Evolutionary conservation across 2,888 invertebrate genomes (phyloP).

Genomic region (Chironomus tentans): DNA sequence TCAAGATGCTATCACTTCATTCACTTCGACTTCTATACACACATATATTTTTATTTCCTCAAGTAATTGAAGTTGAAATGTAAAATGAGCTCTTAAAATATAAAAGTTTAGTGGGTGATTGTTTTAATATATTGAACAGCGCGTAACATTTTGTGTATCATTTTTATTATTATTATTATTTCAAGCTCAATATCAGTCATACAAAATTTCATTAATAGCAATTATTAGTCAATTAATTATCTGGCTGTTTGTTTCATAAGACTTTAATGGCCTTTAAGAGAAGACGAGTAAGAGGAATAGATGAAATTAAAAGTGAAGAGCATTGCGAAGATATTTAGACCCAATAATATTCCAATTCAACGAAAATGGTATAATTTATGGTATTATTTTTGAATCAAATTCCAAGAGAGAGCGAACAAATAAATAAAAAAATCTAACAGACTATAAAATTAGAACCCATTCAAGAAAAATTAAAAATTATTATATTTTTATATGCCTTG

Average conservation of each 20-base stretch:
- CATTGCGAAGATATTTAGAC: neutral
- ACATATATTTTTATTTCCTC: neutral
- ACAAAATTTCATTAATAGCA: neutral
- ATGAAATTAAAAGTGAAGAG: neutral
- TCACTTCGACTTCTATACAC: neutral
- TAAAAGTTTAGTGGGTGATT: neutral
- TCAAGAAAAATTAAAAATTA: neutral
- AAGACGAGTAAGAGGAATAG: neutral
- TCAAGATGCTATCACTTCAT: neutral
- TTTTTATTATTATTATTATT: neutral
- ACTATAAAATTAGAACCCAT: slow-evolving; percentile 23
- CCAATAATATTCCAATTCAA: neutral
- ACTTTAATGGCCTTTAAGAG: neutral
- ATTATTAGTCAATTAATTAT: slow-evolving; percentile 26
- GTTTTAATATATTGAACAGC: neutral
- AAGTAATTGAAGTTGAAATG: neutral
- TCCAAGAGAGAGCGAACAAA: neutral
- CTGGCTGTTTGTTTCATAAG: slow-evolving; percentile 8
- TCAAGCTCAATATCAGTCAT: neutral
- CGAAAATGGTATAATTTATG: neutral
- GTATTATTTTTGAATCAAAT: neutral
- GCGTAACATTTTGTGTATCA: neutral
- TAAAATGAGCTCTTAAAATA: neutral
- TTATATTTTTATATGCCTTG: neutral
- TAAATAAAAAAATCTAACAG: slow-evolving; percentile 15